phyloP scores from a whole-genome alignment of 2,888 invertebrate genomes.

The Rhagium mordax region DNA sequence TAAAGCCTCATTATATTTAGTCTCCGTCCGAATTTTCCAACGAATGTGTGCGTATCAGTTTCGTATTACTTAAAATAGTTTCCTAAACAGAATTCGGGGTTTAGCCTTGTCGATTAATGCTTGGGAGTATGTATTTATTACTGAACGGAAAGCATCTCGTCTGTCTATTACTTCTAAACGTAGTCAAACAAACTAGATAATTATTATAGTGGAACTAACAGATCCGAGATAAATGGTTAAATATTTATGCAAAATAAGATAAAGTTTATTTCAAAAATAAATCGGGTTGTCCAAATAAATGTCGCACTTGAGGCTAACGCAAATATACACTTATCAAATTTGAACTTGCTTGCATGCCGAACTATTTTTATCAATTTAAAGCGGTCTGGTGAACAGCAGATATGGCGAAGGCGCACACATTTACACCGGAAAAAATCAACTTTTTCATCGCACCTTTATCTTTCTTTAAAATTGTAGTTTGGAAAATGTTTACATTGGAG shows the following conservation, averaged over 20 bases:
- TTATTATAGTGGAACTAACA: slow-evolving; percentile 26
- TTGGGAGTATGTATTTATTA: slow-evolving; percentile 5
- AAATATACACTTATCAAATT: slow-evolving; percentile 8
- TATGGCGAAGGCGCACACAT: too few species aligned
- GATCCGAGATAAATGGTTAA: slow-evolving; percentile 4
- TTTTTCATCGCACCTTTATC: too few species aligned
- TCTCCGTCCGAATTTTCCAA: background rate
- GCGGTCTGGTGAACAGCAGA: too few species aligned
- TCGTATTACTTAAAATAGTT: background rate
- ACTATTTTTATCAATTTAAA: slow-evolving; percentile 20
- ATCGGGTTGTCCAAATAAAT: slow-evolving; percentile 21
- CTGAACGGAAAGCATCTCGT: background rate
- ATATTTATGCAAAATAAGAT: slow-evolving; percentile 13
- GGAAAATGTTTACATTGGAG: too few species aligned
- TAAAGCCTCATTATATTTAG: background rate
- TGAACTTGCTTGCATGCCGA: slow-evolving; percentile 10
- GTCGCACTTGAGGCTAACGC: slow-evolving; percentile 9
- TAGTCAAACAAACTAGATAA: slow-evolving; percentile 28
- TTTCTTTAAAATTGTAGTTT: too few species aligned
- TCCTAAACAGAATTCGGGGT: background rate
- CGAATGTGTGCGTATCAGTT: background rate
- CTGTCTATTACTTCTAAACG: background rate
- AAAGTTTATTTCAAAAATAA: slow-evolving; percentile 17
- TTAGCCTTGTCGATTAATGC: background rate
- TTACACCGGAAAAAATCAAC: too few species aligned